Evolutionary conservation across 2,113 vertebrate genomes (phyloP), one percentile per base, ranked within the genome.

Genomic region (Chamaea fasciata): DNA sequence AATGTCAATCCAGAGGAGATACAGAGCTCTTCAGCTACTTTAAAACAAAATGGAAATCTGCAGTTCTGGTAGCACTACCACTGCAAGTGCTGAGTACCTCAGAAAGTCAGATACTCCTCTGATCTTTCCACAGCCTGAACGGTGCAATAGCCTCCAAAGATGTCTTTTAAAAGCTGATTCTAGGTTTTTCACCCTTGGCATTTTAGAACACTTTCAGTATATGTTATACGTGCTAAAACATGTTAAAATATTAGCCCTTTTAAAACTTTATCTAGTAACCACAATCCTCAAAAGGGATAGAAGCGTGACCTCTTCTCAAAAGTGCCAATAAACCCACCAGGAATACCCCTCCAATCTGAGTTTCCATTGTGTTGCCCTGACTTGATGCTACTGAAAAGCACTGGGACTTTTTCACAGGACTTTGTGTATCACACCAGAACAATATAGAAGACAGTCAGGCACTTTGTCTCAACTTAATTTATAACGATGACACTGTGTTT

Each of bases 401-500:
- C 67, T 83, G 42, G 23, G 55, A 37, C 37, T 16, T 69, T 87
- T 96, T 80, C 7, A 2, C 44, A 74, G 44, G 27, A 68, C 46
- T 71, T 86, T 67, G 31, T 63, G 56, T 60, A 80, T 81, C 60
- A 86, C 65, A 52, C 12, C 41, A 76, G 47, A 81, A 80, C 1
- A 24, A 88, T 2, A 88, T 1, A 88, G 39, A 83, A 75, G 47
- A 81, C 22, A 83, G 75, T 80, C 82, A 81, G 37, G 49, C 69
- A 60, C 46, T 83, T 96, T 70, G 64, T 60, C 75, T 92, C 90
- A 60, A 62, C 26, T 86, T 87, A 91, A 84, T 95, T 96, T 94
- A 87, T 92, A 92, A 84, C 18, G 31, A 49, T 87, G 69, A 94
- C 86, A 71, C 49, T 23, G 37, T 67, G 27, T 64, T 92, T 68